Evolutionary conservation across 2,888 invertebrate species (phyloP).

Genomic region (Lampropteryx suffumata): DNA sequence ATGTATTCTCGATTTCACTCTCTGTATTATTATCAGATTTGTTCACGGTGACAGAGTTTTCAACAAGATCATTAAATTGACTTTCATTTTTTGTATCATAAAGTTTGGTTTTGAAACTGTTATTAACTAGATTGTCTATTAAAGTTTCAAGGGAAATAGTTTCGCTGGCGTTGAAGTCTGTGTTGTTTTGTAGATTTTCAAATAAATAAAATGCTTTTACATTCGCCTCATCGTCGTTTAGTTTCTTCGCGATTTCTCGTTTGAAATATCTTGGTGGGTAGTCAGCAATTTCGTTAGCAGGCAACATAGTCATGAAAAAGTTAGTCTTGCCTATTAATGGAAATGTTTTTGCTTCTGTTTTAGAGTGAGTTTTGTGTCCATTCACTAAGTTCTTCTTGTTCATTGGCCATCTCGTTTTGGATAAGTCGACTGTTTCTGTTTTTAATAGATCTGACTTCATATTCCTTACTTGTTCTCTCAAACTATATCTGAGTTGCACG

Average conservation of each 20-base stretch:
- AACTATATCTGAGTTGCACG: slow-evolving; percentile 61
- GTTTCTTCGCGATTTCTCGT: slow-evolving; percentile 50
- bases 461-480: slow-evolving; percentile 64
- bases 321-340: slow-evolving; percentile 24
- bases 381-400: slow-evolving; percentile 43
- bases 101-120: slow-evolving; percentile 41
- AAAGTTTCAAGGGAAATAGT: slow-evolving; percentile 54
- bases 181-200: slow-evolving; percentile 40
- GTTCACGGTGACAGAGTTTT: slow-evolving; percentile 4
- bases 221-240: slow-evolving; percentile 37
- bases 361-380: slow-evolving; percentile 28
- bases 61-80: slow-evolving; percentile 7
- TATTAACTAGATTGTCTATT: slow-evolving; percentile 59
- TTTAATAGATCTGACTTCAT: slow-evolving; percentile 51
- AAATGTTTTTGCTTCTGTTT: slow-evolving; percentile 14
- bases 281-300: slow-evolving; percentile 30
- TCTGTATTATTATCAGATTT: background rate
- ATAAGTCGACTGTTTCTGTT: slow-evolving; percentile 48
- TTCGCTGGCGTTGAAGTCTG: slow-evolving; percentile 27
- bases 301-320: slow-evolving; percentile 34
- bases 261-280: slow-evolving; percentile 52
- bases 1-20: background rate
- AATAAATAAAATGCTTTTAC: slow-evolving; percentile 39
- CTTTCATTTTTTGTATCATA: slow-evolving; percentile 26
- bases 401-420: slow-evolving; percentile 62